A percentile compares a stretch with the other conserved stretches of the same genome.
phyloP scores from a whole-genome alignment of 1,140 invertebrate genomes.

The Plectrocnemia conspersa region DNA sequence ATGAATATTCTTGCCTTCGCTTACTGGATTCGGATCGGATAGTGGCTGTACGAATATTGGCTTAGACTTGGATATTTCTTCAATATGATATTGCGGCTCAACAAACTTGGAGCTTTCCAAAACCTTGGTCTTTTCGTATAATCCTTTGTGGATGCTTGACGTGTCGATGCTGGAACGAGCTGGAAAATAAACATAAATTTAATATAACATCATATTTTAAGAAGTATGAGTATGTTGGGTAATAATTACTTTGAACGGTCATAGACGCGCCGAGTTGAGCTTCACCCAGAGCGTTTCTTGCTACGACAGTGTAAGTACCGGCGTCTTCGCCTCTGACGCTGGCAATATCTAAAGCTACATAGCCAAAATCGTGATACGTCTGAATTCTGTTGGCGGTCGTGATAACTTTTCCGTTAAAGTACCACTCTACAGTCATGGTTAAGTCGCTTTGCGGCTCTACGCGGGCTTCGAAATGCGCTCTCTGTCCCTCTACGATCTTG shows the following conservation, averaged over 20 bases:
- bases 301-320: conserved; percentile 82
- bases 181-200: conserved; percentile 43
- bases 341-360: conserved; percentile 89
- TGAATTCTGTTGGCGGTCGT: conserved; percentile 82
- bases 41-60: conserved; percentile 84
- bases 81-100: conserved; percentile 83
- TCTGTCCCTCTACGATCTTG: conserved; percentile 92
- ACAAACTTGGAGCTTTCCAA: conserved; percentile 81
- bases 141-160: conserved; percentile 76
- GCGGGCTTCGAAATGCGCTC: conserved; percentile 93
- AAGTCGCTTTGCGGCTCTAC: conserved; percentile 90
- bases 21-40: conserved; percentile 73
- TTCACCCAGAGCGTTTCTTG: conserved; percentile 82
- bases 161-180: conserved; percentile 83
- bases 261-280: conserved; percentile 75
- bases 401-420: conserved; percentile 81
- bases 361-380: conserved; percentile 92
- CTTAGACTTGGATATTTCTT: conserved; percentile 90
- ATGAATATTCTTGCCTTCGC: conserved; percentile 88
- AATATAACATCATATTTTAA: conserved; percentile 5
- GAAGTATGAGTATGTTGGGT: conserved; percentile 5
- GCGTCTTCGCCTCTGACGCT: conserved; percentile 81
- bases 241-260: conserved; percentile 78
- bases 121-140: conserved; percentile 81
- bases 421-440: conserved; percentile 85